These are phyloP conservation scores for Megatriorchis doriae DNA, from an alignment of 2,113 vertebrate genomes.

Conservation along the genomic window DNA sequence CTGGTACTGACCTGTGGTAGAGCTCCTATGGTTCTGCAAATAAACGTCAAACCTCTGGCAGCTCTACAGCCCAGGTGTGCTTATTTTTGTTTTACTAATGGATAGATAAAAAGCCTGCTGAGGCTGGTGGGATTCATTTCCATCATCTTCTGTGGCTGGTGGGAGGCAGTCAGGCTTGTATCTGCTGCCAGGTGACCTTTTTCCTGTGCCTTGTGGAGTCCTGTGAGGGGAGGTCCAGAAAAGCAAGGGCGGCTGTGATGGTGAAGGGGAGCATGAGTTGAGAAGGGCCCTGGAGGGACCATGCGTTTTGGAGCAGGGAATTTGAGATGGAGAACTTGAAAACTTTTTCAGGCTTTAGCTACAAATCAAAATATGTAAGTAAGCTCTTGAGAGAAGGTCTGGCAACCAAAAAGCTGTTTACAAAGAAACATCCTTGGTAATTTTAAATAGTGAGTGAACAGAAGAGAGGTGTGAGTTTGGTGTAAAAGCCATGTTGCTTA, in stretches of 20 bases:
- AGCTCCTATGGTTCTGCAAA: not conserved
- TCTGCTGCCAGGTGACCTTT: not conserved
- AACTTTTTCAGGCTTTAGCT: not conserved
- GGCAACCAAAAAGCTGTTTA: not conserved
- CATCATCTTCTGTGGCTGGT: not conserved
- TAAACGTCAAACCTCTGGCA: not conserved
- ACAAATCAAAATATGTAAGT: not conserved
- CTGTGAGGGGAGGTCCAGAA: not conserved
- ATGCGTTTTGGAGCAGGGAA: not conserved
- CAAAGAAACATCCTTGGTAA: not conserved
- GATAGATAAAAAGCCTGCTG: not conserved
- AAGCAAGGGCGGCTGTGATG: not conserved
- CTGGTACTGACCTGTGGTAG: not conserved
- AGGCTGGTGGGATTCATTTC: not conserved
- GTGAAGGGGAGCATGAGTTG: accelerated
- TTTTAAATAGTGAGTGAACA: not conserved
- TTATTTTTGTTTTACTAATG: not conserved
- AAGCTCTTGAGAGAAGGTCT: not conserved
- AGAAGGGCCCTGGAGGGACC: not conserved
- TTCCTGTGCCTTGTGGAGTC: not conserved
- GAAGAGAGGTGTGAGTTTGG: not conserved
- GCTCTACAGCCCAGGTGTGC: not conserved
- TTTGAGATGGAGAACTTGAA: not conserved
- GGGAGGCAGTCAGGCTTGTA: not conserved
- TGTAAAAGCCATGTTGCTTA: not conserved